A percentile compares a stretch with the other conserved stretches of the same genome.
Conservation (phyloP, 1,140 invertebrate genomes). For the roundworm (Caenorhabditis elegans) region DNA sequence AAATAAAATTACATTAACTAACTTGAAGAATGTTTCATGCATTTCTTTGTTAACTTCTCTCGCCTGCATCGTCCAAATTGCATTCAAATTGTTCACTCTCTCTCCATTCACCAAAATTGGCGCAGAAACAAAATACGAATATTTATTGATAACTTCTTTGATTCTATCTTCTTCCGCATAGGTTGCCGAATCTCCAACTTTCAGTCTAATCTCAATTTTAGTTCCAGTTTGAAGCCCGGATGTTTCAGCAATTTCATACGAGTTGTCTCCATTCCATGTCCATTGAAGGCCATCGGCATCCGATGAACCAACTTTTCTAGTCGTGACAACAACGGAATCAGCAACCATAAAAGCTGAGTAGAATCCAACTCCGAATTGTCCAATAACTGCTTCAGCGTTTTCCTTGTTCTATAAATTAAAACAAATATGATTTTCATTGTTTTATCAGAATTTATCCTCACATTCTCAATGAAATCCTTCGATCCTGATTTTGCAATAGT, state of each 20-base stretch:
- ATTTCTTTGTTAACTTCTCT: conserved; percentile 82
- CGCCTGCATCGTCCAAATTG: conserved; percentile 87
- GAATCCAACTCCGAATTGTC: conserved; percentile 97
- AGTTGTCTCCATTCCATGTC: conserved; percentile 84
- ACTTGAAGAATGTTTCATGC: conserved; percentile 79
- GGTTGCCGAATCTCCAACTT: conserved; percentile 78
- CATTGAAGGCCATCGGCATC: conserved; percentile 77
- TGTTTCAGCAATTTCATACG: conserved; percentile 83
- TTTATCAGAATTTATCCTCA: not conserved
- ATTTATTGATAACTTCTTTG: conserved; percentile 81
- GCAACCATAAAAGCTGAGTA: conserved; percentile 96
- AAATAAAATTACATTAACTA: not conserved
- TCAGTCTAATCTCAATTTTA: conserved; percentile 87
- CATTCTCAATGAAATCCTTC: conserved; percentile 73
- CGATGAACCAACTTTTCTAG: conserved; percentile 71
- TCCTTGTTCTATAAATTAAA: conserved; percentile 36
- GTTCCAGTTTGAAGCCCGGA: conserved; percentile 83
- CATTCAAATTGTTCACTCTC: conserved; percentile 81
- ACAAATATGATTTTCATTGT: not conserved
- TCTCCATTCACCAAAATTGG: conserved; percentile 88
- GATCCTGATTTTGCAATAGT: conserved; percentile 93
- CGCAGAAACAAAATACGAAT: conserved; percentile 92
- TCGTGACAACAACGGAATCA: conserved; percentile 87
- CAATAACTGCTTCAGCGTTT: conserved; percentile 78
- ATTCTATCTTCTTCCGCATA: conserved; percentile 84